These are phyloP conservation scores for Enteromius argenteus DNA, from an alignment of 2,797 vertebrate genomes.

Conservation along the genomic window DNA sequence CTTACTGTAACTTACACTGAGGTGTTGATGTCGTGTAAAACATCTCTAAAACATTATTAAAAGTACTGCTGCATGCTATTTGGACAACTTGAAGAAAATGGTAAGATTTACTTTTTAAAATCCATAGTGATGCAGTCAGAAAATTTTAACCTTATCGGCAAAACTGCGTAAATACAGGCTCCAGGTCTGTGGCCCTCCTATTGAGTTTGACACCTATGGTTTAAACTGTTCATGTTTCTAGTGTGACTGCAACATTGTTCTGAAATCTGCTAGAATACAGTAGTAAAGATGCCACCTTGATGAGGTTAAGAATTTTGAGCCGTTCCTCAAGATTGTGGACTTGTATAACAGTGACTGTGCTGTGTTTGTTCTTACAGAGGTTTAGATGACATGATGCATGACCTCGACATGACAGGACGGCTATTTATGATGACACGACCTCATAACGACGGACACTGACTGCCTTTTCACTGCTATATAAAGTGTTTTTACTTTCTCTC, in stretches of 20 bases:
- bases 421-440: constrained; percentile 85
- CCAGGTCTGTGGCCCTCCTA: too few relatives aligned
- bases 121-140: too few relatives aligned
- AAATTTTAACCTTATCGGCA: too few relatives aligned
- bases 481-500: constrained; percentile 17
- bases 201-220: too few relatives aligned
- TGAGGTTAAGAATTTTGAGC: background rate
- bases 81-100: too few relatives aligned
- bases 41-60: too few relatives aligned
- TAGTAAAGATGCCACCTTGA: too few relatives aligned
- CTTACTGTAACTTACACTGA: too few relatives aligned
- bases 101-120: too few relatives aligned
- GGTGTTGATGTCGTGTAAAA: too few relatives aligned
- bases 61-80: too few relatives aligned
- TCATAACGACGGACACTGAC: constrained; percentile 84
- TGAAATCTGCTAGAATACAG: background rate
- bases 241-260: background rate
- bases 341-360: constrained; percentile 79
- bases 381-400: constrained; percentile 84
- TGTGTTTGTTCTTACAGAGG: constrained; percentile 88
- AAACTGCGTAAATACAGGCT: too few relatives aligned
- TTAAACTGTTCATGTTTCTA: background rate
- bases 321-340: constrained; percentile 21
- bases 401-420: constrained; percentile 82
- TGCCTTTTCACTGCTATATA: constrained; percentile 67